Evolutionary conservation across 1,140 invertebrate genomes (phyloP).

Genomic region (Aphaenogaster rudis): DNA sequence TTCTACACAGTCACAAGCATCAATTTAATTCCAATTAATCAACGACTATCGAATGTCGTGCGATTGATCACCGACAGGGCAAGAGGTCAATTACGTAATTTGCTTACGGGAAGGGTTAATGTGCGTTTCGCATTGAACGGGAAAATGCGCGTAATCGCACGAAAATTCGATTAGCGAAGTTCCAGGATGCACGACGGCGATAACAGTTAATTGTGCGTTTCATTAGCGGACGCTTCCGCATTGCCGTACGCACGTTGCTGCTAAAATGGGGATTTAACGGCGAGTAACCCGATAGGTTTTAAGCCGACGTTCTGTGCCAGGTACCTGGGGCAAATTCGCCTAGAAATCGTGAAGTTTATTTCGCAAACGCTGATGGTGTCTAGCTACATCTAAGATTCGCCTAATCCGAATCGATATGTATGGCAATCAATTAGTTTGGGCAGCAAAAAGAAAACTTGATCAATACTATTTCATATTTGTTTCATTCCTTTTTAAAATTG

Average conservation of each 20-base stretch:
- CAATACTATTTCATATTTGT: background rate
- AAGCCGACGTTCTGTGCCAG: background rate
- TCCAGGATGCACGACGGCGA: conserved; percentile 55
- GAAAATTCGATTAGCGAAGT: conserved; percentile 68
- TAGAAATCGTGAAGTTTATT: conserved; percentile 47
- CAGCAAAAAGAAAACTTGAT: background rate
- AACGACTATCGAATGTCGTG: conserved; percentile 36
- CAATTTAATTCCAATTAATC: conserved; percentile 54
- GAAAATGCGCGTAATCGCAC: conserved; percentile 64
- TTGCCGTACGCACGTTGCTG: conserved; percentile 22
- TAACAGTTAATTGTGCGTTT: conserved; percentile 73
- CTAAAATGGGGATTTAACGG: conserved; percentile 62
- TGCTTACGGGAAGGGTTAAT: conserved; percentile 53
- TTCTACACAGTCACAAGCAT: background rate
- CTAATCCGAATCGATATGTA: background rate
- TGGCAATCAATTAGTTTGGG: background rate
- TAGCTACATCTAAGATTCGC: background rate
- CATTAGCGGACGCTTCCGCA: conserved; percentile 62
- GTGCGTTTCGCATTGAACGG: conserved; percentile 14
- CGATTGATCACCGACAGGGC: conserved; percentile 30
- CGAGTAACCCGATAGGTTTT: conserved; percentile 46
- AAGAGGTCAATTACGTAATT: conserved; percentile 46
- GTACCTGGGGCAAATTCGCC: background rate
- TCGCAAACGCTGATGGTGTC: background rate
- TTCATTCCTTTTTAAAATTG: background rate